These are phyloP conservation scores for Ailuropoda melanoleuca DNA, from an alignment of 2,113 vertebrate genomes.

Conservation along the genomic window DNA sequence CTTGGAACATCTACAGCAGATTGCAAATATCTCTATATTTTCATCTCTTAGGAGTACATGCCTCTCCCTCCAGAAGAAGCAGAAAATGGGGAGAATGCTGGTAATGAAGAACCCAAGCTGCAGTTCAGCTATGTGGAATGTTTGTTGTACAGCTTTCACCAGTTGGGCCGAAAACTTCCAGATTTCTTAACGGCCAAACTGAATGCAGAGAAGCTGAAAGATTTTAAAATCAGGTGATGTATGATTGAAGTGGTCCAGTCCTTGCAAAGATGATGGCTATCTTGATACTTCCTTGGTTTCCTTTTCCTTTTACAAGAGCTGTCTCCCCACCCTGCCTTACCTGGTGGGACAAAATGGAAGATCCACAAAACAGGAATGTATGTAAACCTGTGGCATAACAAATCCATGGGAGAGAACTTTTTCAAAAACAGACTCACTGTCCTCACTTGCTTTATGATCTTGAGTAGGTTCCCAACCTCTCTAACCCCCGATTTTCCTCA, in stretches of 20 bases:
- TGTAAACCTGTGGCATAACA: not conserved
- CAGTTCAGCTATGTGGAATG: conserved; percentile 99
- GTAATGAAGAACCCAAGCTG: conserved; percentile 95
- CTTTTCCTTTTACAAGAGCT: not conserved
- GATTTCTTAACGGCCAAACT: conserved; percentile 97
- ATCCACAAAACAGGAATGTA: not conserved
- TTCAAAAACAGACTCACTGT: not conserved
- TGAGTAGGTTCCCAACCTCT: not conserved
- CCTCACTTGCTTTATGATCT: not conserved
- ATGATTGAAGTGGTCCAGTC: not conserved
- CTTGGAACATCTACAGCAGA: conserved; percentile 7
- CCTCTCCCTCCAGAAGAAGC: conserved; percentile 96
- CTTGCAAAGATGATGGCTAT: not conserved
- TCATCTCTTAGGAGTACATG: conserved; percentile 92
- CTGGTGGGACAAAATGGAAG: not conserved
- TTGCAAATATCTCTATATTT: conserved; percentile 19
- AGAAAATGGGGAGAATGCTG: conserved; percentile 95
- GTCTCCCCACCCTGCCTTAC: not conserved
- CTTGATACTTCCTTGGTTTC: conserved; percentile 15
- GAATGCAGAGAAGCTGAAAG: conserved; percentile 96
- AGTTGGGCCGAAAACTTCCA: conserved; percentile 96
- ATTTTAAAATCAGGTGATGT: conserved; percentile 97
- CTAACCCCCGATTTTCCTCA: not conserved
- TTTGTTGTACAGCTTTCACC: conserved; percentile 96
- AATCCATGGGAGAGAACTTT: not conserved